Conservation (phyloP, 2,888 invertebrate genomes). For the Anthophora plumipes region DNA sequence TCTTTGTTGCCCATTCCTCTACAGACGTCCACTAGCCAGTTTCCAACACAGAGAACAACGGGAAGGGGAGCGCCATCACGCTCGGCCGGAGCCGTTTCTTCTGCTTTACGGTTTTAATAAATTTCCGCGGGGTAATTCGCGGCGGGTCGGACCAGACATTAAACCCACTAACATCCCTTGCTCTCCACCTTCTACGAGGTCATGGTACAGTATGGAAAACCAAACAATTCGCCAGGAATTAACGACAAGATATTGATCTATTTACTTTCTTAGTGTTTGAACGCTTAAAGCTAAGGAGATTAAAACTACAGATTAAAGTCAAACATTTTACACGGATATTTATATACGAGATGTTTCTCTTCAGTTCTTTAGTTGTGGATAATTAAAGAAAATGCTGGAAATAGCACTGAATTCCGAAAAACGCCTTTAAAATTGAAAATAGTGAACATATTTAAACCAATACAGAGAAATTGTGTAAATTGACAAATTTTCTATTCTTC, state of each 20-base stretch:
- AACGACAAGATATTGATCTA: conserved; percentile 32
- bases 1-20: conserved; percentile 65
- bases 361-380: too few relatives aligned
- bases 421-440: too few relatives aligned
- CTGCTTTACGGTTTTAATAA: conserved; percentile 84
- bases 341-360: too few relatives aligned
- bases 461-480: too few relatives aligned
- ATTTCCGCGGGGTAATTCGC: conserved; percentile 83
- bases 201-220: conserved; percentile 25
- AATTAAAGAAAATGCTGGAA: too few relatives aligned
- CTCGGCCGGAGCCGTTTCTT: conserved; percentile 80
- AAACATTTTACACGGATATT: background rate
- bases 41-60: conserved; percentile 46
- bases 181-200: conserved; percentile 14
- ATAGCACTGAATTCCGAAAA: too few relatives aligned
- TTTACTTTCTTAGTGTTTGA: background rate
- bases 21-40: conserved; percentile 51
- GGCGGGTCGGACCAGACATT: conserved; percentile 79
- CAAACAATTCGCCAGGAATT: conserved; percentile 39
- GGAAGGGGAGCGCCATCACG: conserved; percentile 50
- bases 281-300: background rate
- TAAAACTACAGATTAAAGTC: background rate
- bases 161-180: conserved; percentile 66
- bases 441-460: too few relatives aligned
- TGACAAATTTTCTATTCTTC: too few relatives aligned